These are phyloP conservation scores for Eurystomus gularis DNA, from an alignment of 2,113 vertebrate genomes.

Conservation along the genomic window DNA sequence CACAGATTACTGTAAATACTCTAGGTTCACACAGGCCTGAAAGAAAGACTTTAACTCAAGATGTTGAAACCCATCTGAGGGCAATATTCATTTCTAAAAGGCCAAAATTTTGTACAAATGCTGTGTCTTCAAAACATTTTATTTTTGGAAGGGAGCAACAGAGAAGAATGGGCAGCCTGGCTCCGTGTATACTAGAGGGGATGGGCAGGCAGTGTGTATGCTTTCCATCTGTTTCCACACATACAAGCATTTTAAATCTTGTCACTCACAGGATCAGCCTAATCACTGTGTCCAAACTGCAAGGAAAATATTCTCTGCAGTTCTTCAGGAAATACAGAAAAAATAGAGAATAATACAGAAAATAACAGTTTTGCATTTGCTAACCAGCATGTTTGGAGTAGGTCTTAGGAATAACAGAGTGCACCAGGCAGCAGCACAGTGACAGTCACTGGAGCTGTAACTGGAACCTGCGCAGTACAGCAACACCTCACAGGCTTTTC, in stretches of 20 bases:
- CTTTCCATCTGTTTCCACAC: neutral
- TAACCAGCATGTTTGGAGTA: neutral
- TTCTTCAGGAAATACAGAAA: neutral
- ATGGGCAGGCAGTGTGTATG: neutral
- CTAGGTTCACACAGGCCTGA: neutral
- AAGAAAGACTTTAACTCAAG: neutral
- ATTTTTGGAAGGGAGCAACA: neutral
- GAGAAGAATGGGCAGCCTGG: neutral
- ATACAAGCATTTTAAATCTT: neutral
- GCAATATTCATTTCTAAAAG: neutral
- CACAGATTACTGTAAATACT: neutral
- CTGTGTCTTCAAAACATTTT: neutral
- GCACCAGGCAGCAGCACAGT: neutral
- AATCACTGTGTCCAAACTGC: neutral
- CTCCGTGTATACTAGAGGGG: neutral
- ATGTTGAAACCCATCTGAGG: neutral
- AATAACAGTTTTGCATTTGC: neutral
- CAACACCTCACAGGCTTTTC: neutral
- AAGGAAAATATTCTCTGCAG: neutral
- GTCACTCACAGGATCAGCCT: neutral
- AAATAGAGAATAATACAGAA: neutral
- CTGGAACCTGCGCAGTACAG: neutral
- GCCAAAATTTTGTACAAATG: neutral
- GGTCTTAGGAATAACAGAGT: neutral
- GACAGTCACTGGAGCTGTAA: neutral